These are phyloP conservation scores for Notoglanidium macrostoma DNA, from an alignment of 2,797 vertebrate genomes.

Conservation along the genomic window DNA sequence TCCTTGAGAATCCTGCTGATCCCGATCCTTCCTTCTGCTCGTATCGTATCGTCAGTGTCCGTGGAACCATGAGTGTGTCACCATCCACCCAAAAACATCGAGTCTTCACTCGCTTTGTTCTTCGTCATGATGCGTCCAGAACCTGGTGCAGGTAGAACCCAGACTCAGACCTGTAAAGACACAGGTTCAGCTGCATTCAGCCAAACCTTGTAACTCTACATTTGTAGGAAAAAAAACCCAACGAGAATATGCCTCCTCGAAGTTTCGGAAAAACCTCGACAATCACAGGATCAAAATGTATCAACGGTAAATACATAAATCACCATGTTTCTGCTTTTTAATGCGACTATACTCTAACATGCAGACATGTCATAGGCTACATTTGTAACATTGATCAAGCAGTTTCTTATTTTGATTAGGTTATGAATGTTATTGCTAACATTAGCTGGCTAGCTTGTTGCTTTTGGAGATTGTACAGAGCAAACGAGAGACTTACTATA, in stretches of 20 bases:
- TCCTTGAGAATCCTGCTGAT: conserved; percentile 73
- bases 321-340: not conserved
- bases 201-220: not conserved
- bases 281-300: not conserved
- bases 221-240: too few species aligned
- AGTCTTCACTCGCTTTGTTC: conserved; percentile 38
- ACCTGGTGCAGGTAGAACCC: not conserved
- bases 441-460: not conserved
- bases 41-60: conserved; percentile 42
- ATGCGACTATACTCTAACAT: not conserved
- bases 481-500: not conserved
- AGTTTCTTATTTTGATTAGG: not conserved
- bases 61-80: conserved; percentile 50
- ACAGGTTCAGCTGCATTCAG: not conserved
- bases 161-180: not conserved
- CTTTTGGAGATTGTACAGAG: not conserved
- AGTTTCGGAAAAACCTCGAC: too few species aligned
- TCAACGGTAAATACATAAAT: not conserved
- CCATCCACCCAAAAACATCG: conserved; percentile 52
- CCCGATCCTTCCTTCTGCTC: conserved; percentile 72
- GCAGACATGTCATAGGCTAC: too few species aligned
- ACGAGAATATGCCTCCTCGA: not conserved
- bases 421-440: not conserved
- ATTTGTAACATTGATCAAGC: not conserved
- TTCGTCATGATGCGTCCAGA: conserved; percentile 36